Conservation (phyloP, 2,888 invertebrate genomes). For the Molorchus minor region DNA sequence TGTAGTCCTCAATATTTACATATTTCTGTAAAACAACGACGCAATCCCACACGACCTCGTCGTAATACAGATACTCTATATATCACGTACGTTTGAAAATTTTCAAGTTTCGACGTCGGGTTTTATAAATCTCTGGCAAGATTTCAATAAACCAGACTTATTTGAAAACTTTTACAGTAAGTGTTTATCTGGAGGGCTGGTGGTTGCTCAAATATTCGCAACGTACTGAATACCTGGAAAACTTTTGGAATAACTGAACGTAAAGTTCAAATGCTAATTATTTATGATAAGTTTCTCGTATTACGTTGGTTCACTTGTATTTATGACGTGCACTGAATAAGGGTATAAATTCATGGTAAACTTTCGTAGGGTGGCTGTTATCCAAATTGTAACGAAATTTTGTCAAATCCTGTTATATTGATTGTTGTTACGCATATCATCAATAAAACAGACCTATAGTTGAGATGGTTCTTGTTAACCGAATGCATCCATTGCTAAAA, state of each 20-base stretch:
- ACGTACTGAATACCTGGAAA: not conserved
- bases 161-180: constrained; percentile 10
- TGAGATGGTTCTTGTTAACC: no score
- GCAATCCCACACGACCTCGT: not conserved
- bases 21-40: not conserved
- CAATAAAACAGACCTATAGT: no score
- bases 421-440: no score
- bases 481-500: no score
- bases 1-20: not conserved
- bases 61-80: constrained; percentile 7
- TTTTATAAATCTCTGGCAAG: constrained; percentile 11
- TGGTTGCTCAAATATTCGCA: not conserved
- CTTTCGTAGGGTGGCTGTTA: no score
- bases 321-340: no score
- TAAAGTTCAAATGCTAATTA: no score
- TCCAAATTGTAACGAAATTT: no score
- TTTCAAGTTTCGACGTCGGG: not conserved
- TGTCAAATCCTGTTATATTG: no score
- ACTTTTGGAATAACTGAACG: not conserved
- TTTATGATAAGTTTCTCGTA: no score
- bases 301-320: no score
- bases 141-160: constrained; percentile 18
- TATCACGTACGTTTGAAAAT: constrained; percentile 10
- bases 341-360: no score
- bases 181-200: constrained; percentile 1